phyloP scores from a whole-genome alignment of 2,113 vertebrate species.

The Saccopteryx bilineata region DNA sequence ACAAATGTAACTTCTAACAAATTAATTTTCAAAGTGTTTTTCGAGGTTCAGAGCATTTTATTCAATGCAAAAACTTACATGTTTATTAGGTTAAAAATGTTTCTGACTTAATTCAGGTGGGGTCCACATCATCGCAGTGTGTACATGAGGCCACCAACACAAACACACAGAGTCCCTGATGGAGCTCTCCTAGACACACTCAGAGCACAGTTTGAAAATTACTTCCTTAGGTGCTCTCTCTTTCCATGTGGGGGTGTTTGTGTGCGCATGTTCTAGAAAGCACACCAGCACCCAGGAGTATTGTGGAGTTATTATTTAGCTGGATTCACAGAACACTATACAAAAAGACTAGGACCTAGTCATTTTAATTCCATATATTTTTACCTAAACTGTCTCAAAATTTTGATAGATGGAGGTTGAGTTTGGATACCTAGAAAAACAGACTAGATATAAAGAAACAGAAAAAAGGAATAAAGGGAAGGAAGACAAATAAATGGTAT shows the following conservation, averaged over 20 bases:
- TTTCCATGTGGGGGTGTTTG: not conserved
- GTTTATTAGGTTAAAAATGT: not conserved
- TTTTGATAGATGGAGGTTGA: not conserved
- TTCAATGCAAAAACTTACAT: not conserved
- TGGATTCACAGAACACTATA: not conserved
- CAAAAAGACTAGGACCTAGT: not conserved
- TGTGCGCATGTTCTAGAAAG: not conserved
- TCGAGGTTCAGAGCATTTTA: not conserved
- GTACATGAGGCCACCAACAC: not conserved
- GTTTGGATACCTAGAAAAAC: not conserved
- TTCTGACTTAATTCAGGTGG: not conserved
- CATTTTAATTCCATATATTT: constrained; percentile 14
- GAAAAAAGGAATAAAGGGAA: not conserved
- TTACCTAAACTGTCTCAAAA: not conserved
- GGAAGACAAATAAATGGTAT: not conserved
- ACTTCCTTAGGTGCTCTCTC: not conserved
- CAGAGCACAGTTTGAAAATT: not conserved
- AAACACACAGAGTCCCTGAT: not conserved
- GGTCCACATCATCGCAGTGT: not conserved
- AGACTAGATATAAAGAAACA: not conserved
- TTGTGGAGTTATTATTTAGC: not conserved
- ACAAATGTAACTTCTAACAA: not conserved
- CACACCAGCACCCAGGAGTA: not conserved
- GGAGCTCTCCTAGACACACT: not conserved
- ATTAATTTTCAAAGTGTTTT: constrained; percentile 6